Base-by-base conservation (phyloP, 2,888 invertebrate genomes). In the Zonitis immaculata region DNA sequence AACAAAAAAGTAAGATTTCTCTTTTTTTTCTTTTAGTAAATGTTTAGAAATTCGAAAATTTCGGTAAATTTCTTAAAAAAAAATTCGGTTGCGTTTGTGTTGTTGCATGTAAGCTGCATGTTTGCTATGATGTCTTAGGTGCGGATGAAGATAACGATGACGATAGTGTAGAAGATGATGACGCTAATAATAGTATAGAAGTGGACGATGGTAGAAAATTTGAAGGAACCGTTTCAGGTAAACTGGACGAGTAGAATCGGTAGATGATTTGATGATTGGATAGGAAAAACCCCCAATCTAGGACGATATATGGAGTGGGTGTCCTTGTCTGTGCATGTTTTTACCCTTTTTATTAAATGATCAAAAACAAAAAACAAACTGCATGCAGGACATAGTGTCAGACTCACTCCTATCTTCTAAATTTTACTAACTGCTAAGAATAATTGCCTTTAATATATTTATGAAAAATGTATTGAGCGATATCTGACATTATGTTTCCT, bases 1-100 rank as follows among this genome's bases (percentile, higher is more conserved):
- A 90, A 82, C 92, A 93, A 84, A 91, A 92, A 90, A 91, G 92
- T 92, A 92, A 92, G 92, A 84, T 80, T 80, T 79, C 79, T 78
- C 80, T 54, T 57, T 60, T 63, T 50, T 58, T 59, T 57, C 59
- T 62, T 57, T 49, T 57, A 45, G 47, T 47, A 56, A 53, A 59
- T 63, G 44, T 65, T 53, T 48, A n/a, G n/a, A n/a, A n/a, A n/a
- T n/a, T n/a, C n/a, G n/a, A n/a, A n/a, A n/a, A n/a, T n/a, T n/a
- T n/a, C n/a, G n/a, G n/a, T n/a, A n/a, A n/a, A n/a, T n/a, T n/a
- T n/a, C n/a, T n/a, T n/a, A n/a, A n/a, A n/a, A n/a, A n/a, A n/a
- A n/a, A n/a, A n/a, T n/a, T n/a, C n/a, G n/a, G n/a, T n/a, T n/a
- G n/a, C n/a, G n/a, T n/a, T n/a, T 67, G 66, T 62, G 61, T 62